phyloP scores from a whole-genome alignment of 2,888 invertebrate species.

The Idaea straminata region DNA sequence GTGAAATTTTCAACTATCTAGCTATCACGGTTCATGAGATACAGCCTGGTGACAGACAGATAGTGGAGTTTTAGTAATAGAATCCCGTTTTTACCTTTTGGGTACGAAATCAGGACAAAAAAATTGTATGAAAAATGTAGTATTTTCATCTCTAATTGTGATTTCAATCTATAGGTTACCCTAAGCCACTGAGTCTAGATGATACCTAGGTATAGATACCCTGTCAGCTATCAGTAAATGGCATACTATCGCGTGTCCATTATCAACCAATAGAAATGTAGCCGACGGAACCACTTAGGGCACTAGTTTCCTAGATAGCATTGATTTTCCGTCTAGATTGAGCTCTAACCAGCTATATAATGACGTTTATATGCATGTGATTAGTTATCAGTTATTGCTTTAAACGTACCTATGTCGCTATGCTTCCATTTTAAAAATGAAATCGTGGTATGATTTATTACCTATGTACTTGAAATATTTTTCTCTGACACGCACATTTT shows the following conservation, averaged over 20 bases:
- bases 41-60: no score
- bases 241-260: not conserved
- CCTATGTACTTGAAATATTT: no score
- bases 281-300: not conserved
- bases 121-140: no score
- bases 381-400: slow-evolving; percentile 4
- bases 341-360: not conserved
- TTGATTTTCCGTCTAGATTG: not conserved
- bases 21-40: no score
- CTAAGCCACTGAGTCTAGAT: no score
- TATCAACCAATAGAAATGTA: not conserved
- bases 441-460: not conserved
- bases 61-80: no score
- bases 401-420: slow-evolving; percentile 17
- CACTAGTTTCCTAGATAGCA: not conserved
- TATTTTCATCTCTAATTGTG: no score
- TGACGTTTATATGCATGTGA: slow-evolving; percentile 3
- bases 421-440: not conserved
- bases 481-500: no score
- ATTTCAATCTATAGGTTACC: no score
- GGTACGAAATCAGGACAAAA: no score
- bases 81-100: no score
- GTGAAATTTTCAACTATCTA: no score
- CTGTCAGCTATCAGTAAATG: not conserved
- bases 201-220: not conserved